A percentile compares a stretch with the other conserved stretches of the same genome.
Conservation (phyloP, 2,113 vertebrate genomes). For the Hypanus sabinus region DNA sequence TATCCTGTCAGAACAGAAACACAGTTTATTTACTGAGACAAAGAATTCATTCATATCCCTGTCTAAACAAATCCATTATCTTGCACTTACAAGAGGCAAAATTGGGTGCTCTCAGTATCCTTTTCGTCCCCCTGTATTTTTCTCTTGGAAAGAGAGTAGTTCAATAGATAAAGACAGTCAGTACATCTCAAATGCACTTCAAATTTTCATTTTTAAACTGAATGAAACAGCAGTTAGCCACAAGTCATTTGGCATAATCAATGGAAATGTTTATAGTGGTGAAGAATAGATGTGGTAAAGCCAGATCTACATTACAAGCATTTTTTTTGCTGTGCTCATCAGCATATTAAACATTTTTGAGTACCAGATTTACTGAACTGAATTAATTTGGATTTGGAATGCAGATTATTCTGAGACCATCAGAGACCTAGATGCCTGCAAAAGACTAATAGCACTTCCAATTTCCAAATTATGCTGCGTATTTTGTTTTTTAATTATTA, state of each 20-base stretch:
- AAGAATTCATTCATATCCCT: slow-evolving; percentile 90
- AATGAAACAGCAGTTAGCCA: slow-evolving; percentile 86
- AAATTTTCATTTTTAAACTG: slow-evolving; percentile 82
- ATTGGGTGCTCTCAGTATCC: slow-evolving; percentile 54
- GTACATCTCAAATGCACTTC: slow-evolving; percentile 72
- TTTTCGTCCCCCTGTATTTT: slow-evolving; percentile 59
- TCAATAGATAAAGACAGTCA: slow-evolving; percentile 74
- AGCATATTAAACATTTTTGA: slow-evolving; percentile 85
- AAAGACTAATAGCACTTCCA: slow-evolving; percentile 66
- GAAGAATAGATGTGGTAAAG: slow-evolving; percentile 71
- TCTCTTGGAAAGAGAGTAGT: slow-evolving; percentile 69
- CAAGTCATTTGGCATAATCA: slow-evolving; percentile 81
- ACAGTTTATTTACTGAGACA: slow-evolving; percentile 96
- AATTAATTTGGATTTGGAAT: slow-evolving; percentile 99
- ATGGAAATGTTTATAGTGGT: slow-evolving; percentile 75
- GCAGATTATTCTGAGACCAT: slow-evolving; percentile 93
- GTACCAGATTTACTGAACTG: slow-evolving; percentile 94
- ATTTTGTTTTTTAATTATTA: slow-evolving; percentile 61
- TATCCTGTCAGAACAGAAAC: slow-evolving; percentile 86
- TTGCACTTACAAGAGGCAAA: slow-evolving; percentile 71
- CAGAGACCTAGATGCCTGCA: slow-evolving; percentile 80
- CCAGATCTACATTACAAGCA: slow-evolving; percentile 43
- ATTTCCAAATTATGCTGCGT: slow-evolving; percentile 62
- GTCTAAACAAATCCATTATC: slow-evolving; percentile 91
- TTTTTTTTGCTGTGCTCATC: slow-evolving; percentile 61